Conservation (phyloP, 2,797 vertebrate species). For the Sebastes hubbsi region DNA sequence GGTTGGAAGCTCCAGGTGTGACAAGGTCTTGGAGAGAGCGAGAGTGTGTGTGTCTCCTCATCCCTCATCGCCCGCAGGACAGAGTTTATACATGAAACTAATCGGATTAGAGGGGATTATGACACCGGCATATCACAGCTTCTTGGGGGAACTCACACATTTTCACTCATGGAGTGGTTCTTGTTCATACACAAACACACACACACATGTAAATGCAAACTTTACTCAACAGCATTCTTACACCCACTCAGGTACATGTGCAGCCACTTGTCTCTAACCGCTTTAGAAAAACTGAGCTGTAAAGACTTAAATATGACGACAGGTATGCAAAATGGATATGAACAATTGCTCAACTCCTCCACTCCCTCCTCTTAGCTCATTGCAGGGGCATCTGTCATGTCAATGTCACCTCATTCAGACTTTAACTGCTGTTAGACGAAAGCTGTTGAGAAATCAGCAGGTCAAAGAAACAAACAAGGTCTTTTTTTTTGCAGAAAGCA, state of each 20-base stretch:
- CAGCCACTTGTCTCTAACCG: constrained; percentile 30
- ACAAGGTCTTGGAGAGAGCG: constrained; percentile 19
- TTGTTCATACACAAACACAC: not conserved
- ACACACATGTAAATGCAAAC: not conserved
- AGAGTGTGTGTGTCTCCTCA: not conserved
- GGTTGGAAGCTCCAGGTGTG: constrained; percentile 70
- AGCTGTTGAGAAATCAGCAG: constrained; percentile 52
- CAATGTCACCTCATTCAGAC: constrained; percentile 37
- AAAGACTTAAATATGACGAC: constrained; percentile 47
- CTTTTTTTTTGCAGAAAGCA: not conserved
- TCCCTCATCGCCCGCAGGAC: constrained; percentile 66
- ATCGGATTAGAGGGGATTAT: constrained; percentile 73
- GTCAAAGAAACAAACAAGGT: constrained; percentile 19
- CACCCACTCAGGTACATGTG: constrained; percentile 28
- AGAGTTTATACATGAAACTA: constrained; percentile 68
- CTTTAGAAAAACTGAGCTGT: constrained; percentile 36
- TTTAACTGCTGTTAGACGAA: constrained; percentile 31
- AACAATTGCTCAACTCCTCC: constrained; percentile 43
- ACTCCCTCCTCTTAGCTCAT: constrained; percentile 18
- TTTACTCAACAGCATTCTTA: not conserved
- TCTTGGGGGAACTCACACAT: constrained; percentile 18
- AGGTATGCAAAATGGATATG: constrained; percentile 55
- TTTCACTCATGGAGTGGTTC: constrained; percentile 1
- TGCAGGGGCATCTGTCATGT: constrained; percentile 47
- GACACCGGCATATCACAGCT: constrained; percentile 51